Evolutionary conservation across 2,113 vertebrate genomes (phyloP).

Genomic region (Tragelaphus scriptus): DNA sequence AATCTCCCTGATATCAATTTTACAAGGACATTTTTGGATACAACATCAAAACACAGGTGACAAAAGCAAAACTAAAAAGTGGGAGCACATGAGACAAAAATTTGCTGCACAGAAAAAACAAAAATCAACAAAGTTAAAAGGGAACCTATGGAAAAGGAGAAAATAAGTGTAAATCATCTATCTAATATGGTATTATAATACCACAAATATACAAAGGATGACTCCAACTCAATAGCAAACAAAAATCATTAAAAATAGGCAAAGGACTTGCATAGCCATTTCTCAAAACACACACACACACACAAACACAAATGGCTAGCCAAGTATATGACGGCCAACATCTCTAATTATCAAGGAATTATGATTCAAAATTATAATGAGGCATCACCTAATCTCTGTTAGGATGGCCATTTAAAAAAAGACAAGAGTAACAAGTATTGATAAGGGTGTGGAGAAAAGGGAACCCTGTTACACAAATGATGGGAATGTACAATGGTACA

Average conservation of each 20-base stretch:
- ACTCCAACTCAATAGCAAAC: neutral
- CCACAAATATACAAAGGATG: neutral
- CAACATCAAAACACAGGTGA: neutral
- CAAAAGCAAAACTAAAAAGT: neutral
- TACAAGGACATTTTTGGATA: neutral
- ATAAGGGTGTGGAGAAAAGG: neutral
- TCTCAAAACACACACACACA: neutral
- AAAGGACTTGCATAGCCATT: neutral
- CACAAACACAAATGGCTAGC: neutral
- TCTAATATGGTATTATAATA: neutral
- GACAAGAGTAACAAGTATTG: neutral
- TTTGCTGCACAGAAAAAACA: neutral
- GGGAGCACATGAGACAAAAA: neutral
- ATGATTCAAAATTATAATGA: neutral
- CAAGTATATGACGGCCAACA: neutral
- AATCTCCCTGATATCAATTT: neutral
- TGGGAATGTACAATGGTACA: neutral
- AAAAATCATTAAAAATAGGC: neutral
- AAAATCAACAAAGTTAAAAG: neutral
- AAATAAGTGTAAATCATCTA: neutral
- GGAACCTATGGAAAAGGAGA: neutral
- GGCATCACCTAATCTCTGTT: neutral
- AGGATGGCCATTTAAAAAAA: neutral
- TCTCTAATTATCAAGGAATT: neutral
- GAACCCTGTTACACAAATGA: neutral